Conservation (phyloP, 2,797 vertebrate species). For the Chrysocyon brachyurus region DNA sequence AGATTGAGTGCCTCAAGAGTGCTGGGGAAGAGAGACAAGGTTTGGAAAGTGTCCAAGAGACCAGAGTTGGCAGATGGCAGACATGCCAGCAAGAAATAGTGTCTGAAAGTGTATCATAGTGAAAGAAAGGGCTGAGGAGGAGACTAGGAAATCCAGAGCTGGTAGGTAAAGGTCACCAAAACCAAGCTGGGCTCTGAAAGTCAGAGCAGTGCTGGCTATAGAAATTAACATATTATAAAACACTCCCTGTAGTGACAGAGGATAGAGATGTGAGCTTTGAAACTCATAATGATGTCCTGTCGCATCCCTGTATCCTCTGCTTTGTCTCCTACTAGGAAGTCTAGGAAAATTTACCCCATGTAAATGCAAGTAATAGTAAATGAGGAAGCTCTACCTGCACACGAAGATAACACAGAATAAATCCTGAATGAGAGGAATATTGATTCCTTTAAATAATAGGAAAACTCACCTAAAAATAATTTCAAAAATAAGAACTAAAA, state of each 20-base stretch:
- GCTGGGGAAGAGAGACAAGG: background rate
- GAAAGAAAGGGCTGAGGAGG: background rate
- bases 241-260: background rate
- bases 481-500: slow-evolving; percentile 36
- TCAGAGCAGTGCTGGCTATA: background rate
- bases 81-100: background rate
- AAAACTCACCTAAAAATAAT: slow-evolving; percentile 4
- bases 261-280: background rate
- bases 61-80: background rate
- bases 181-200: background rate
- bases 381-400: background rate
- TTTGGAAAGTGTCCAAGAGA: background rate
- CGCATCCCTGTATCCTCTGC: background rate
- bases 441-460: background rate
- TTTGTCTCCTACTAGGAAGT: background rate
- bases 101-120: background rate
- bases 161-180: background rate
- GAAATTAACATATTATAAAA: background rate
- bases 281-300: background rate
- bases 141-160: background rate
- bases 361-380: background rate
- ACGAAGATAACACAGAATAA: background rate
- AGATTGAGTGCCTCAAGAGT: background rate
- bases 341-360: background rate
- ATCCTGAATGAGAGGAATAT: background rate